Evolutionary conservation across 2,888 invertebrate genomes (phyloP), one percentile per base, ranked within the genome.

Genomic region (Brenthis daphne): DNA sequence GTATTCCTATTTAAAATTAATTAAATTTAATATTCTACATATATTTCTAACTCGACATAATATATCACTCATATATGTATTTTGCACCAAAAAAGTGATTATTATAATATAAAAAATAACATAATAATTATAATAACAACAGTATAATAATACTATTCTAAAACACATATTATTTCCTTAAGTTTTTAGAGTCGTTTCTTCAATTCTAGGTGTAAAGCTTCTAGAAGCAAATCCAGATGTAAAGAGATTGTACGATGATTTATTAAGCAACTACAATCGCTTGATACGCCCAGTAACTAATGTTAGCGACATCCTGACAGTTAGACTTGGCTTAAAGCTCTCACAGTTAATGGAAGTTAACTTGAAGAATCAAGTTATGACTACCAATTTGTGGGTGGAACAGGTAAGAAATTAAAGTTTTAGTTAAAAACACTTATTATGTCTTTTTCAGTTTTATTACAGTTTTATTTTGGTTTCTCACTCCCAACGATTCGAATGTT

Each of bases 201-300:
- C 47, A 64, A 58, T 83, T 87, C 8, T 82, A 92, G 92, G 87
- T 51, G 89, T 92, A 0, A 92, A 89, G 64, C 81, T 92, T 1
- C 78, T 92, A 0, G 97, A 97, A 89, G 98, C 97, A 0, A 98
- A 98, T 89, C 98, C 98, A 14, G 98, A 98, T 81, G 97, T 99
- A 0, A 98, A 99, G 85, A 94, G 99, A 33, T 95, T 99, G 0
- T 99, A 99, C 85, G 99, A 99, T 85, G 99, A 99, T 86, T 94
- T 99, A 64, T 94, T 99, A 60, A 97, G 97, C 81, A 98, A 98
- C 90, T 99, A 99, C 87, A 99, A 99, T 88, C 95, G 98, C 57
- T 94, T 99, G 65, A 99, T 99, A 73, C 94, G 99, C 67, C 99
- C 99, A 0, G 99, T 99, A 57, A 95, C 96, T 47, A 98, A 99